Conservation (phyloP, 2,888 invertebrate species). For the Elmis aenea region DNA sequence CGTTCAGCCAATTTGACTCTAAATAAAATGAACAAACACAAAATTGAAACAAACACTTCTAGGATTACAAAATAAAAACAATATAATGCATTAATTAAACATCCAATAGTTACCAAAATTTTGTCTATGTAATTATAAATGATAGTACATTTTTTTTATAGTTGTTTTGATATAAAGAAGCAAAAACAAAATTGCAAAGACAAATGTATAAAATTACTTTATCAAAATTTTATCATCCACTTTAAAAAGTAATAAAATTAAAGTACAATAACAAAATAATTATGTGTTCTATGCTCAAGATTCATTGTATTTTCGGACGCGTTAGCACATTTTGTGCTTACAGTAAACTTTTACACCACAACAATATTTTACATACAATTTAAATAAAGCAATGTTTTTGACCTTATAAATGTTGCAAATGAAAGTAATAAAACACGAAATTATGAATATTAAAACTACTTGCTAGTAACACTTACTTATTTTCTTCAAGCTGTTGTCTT, state of each 20-base stretch:
- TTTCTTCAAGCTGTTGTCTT: constrained; percentile 53
- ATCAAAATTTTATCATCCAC: too few relatives aligned
- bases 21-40: constrained; percentile 23
- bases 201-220: too few relatives aligned
- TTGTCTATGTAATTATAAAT: background rate
- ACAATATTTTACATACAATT: constrained; percentile 1
- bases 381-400: background rate
- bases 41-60: constrained; percentile 2
- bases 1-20: constrained; percentile 50
- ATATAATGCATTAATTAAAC: background rate
- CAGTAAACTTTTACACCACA: background rate
- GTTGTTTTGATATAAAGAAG: too few relatives aligned
- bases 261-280: too few relatives aligned
- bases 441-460: constrained; percentile 4
- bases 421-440: too few relatives aligned
- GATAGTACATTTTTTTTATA: too few relatives aligned
- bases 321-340: too few relatives aligned
- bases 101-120: constrained; percentile 5
- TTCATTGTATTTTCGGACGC: too few relatives aligned
- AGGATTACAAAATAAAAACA: background rate
- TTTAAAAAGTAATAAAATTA: too few relatives aligned
- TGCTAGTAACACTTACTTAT: constrained; percentile 37
- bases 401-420: too few relatives aligned
- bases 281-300: too few relatives aligned
- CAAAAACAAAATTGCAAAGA: too few relatives aligned